A percentile compares a stretch with the other conserved stretches of the same genome.
Evolutionary conservation across 2,113 vertebrate genomes (phyloP).

Genomic region (Grallaria varia): DNA sequence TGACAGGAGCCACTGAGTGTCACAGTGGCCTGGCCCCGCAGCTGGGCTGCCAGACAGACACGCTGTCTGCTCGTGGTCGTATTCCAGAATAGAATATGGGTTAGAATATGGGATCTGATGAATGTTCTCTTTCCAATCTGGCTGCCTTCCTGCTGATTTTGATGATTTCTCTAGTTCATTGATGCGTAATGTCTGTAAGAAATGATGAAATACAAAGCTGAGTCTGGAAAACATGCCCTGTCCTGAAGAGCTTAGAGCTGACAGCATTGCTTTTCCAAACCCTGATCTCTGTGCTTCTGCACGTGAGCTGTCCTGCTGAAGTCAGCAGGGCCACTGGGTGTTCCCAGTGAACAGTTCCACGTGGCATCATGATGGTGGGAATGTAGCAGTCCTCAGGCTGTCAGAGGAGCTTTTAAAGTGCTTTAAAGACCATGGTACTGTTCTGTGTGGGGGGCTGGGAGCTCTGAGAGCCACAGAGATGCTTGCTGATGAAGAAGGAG

Average conservation of each 20-base stretch:
- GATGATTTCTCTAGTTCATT: not conserved
- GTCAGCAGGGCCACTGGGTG: not conserved
- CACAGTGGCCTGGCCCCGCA: not conserved
- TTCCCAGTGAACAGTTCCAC: accelerated
- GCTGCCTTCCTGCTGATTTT: not conserved
- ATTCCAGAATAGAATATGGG: not conserved
- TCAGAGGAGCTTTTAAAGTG: not conserved
- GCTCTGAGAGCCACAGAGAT: not conserved
- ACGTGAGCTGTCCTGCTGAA: not conserved
- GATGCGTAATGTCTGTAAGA: not conserved
- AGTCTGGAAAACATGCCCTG: not conserved
- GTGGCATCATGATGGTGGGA: accelerated
- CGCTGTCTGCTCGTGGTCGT: not conserved
- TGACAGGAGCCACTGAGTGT: accelerated
- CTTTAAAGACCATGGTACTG: not conserved
- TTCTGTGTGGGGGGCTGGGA: not conserved
- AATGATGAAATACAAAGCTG: not conserved
- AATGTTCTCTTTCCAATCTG: not conserved
- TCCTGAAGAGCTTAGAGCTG: not conserved
- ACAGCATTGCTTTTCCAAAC: not conserved
- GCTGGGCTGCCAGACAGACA: not conserved
- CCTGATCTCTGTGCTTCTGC: accelerated
- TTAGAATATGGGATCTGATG: accelerated
- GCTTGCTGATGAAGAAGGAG: not conserved
- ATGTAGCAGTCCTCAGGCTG: accelerated